Evolutionary conservation across 2,888 invertebrate species (phyloP), one percentile per base, ranked within the genome.

Genomic region (Pycnomerus fuliginosus): DNA sequence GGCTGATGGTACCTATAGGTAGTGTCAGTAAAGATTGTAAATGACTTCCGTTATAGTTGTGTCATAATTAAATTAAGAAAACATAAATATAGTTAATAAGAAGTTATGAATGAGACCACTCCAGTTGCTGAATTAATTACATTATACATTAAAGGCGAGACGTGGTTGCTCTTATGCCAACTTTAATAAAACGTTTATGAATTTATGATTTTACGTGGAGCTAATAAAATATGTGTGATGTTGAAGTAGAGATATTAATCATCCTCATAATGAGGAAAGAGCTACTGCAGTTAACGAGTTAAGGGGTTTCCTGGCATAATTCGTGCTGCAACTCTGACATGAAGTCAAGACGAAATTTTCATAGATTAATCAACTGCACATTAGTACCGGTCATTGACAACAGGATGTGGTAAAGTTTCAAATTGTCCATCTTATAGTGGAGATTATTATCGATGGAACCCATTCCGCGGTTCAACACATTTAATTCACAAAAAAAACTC

Each of bases 371-470:
- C 17, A 27, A 8, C 23, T 16, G n/a, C 33, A 3, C 20, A 13
- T 33, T 33, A 27, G 16, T 14, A 25, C 13, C 27, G 42, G 22
- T 17, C 15, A 42, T 44, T 44, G 44, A 37, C 37, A 27, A 37
- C 38, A 38, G 44, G 44, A 44, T 39, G 44, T 44, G 39, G 44
- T 44, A 39, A 30, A 37, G 24, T 37, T 32, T 17, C n/a, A 43
- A 25, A 43, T 36, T 31, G 30, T 29, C 28, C 24, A 16, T 35
- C 24, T 36, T 25, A 25, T 16, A 36, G 28, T 22, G 23, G 28
- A 5, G 11, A 14, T n/a, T 13, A 31, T 30, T 13, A 44, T 36
- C 22, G 15, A 14, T 31, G 25, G 16, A 35, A 31, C 32, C 28
- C 32, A 32, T 38, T 38, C 32, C 27, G 31, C 30, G 42, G 42